A percentile compares a stretch with the other conserved stretches of the same genome.
Evolutionary conservation across 2,113 vertebrate species (phyloP).

Genomic region (Thalassoma bifasciatum): DNA sequence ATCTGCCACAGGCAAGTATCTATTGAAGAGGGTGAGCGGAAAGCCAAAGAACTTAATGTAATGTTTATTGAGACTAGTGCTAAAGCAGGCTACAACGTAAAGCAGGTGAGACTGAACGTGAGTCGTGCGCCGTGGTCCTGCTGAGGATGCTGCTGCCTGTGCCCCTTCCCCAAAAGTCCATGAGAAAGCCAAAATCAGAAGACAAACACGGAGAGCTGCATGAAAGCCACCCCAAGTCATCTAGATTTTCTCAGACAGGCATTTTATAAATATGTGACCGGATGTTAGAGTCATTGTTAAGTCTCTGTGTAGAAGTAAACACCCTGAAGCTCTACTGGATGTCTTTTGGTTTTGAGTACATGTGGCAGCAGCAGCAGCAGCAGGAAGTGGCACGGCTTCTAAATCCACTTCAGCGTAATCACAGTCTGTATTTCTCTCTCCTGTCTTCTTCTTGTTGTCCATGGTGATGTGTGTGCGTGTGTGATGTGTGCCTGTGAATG

Average conservation of each 20-base stretch:
- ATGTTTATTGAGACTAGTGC: conserved; percentile 99
- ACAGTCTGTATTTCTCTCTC: conserved; percentile 55
- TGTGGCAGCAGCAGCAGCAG: conserved; percentile 60
- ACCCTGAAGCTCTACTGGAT: background rate
- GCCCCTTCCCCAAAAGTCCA: conserved; percentile 36
- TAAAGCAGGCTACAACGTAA: conserved; percentile 99
- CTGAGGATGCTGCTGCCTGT: conserved; percentile 55
- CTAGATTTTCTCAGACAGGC: background rate
- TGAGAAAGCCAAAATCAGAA: background rate
- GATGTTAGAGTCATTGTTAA: background rate
- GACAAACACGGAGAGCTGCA: background rate
- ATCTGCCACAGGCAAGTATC: conserved; percentile 94
- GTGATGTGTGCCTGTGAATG: conserved; percentile 53
- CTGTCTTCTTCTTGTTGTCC: conserved; percentile 16
- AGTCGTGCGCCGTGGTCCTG: conserved; percentile 66
- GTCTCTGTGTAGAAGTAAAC: conserved; percentile 4
- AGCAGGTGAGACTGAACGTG: conserved; percentile 90
- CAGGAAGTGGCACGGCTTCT: conserved; percentile 70
- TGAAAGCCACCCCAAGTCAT: background rate
- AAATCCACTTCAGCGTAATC: conserved; percentile 57
- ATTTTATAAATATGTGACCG: background rate
- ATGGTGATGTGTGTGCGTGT: conserved; percentile 53
- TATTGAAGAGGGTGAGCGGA: conserved; percentile 98
- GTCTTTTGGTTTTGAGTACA: conserved; percentile 40
- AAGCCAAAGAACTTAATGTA: conserved; percentile 99